Conservation (phyloP, 2,113 vertebrate species). For the Reinhardtius hippoglossoides region DNA sequence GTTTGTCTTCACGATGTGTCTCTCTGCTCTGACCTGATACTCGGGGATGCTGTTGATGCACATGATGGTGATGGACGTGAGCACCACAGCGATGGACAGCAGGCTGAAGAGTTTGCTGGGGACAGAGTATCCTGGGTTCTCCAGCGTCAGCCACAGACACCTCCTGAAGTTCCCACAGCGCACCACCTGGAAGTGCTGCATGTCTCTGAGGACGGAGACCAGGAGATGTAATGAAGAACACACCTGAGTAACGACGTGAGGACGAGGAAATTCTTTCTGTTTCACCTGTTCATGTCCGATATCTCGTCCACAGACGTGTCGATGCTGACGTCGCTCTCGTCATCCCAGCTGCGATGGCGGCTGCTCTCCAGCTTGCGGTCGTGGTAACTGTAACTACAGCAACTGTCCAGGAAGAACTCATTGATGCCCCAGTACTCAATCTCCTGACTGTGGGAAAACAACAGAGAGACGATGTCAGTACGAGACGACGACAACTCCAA, state of each 20-base stretch:
- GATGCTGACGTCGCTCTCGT: slow-evolving; percentile 94
- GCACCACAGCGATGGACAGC: slow-evolving; percentile 92
- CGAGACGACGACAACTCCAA: no score
- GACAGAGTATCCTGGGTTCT: slow-evolving; percentile 97
- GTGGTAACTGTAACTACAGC: slow-evolving; percentile 95
- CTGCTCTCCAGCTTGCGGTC: slow-evolving; percentile 91
- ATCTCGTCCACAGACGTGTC: slow-evolving; percentile 95
- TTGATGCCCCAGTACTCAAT: slow-evolving; percentile 99
- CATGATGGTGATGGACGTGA: slow-evolving; percentile 93
- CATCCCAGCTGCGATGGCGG: slow-evolving; percentile 91
- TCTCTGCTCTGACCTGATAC: slow-evolving; percentile 80
- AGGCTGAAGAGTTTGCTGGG: slow-evolving; percentile 97
- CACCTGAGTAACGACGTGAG: not conserved
- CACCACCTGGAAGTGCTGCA: slow-evolving; percentile 88
- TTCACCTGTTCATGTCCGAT: slow-evolving; percentile 89
- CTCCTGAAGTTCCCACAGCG: slow-evolving; percentile 88
- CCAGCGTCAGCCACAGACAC: slow-evolving; percentile 96
- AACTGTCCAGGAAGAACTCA: slow-evolving; percentile 93
- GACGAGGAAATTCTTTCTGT: not conserved
- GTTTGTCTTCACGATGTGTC: not conserved
- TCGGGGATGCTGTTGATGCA: slow-evolving; percentile 97
- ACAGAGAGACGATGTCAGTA: not conserved
- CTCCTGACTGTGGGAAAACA: slow-evolving; percentile 91
- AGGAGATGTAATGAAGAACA: not conserved
- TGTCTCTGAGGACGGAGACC: slow-evolving; percentile 75